Evolutionary conservation across 2,113 vertebrate species (phyloP), one percentile per base, ranked within the genome.

Genomic region (Egretta garzetta): DNA sequence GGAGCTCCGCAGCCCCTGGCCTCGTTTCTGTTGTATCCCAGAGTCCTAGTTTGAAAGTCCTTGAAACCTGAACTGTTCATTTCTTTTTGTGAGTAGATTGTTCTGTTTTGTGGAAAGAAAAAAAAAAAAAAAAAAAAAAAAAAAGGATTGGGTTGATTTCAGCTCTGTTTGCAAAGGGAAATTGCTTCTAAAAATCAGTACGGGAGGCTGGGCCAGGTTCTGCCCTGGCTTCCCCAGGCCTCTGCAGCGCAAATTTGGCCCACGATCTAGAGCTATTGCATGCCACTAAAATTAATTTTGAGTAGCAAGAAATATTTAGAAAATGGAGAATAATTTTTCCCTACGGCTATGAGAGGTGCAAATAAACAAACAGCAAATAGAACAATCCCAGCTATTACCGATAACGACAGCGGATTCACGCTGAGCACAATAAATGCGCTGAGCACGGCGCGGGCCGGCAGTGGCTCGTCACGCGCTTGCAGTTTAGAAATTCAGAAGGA

Each of bases 41-140:
- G 60, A 95, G 94, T 95, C 96, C 73, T 83, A 39, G 84, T 98
- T 96, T 6, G 1, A 93, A 91, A 95, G 93, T 96, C 96, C 67
- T 96, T 93, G 93, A 95, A 87, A 90, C 60, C 53, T 96, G 88
- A 97, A 94, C 74, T 96, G 94, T 97, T 95, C 81, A 92, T 96
- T 91, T 60, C 58, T 94, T 96, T 96, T 88, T 90, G 95, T 95
- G 91, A 97, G 70, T 95, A 88, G 76, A 71, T 90, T 75, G 93
- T 97, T 93, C 73, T 94, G 82, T 97, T 96, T 82, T 93, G 93
- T 96, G 88, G 21, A 56, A 56, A 56, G 21, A 56, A 56, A 56
- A 30, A 32, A 35, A 7, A 45, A 23, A 39, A 45, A n/a, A n/a
- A n/a, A n/a, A n/a, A n/a, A n/a, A 28, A 55, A 35, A 8, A 52